These are phyloP conservation scores for Perdita meconis DNA, from an alignment of 2,888 invertebrate genomes.

Conservation along the genomic window DNA sequence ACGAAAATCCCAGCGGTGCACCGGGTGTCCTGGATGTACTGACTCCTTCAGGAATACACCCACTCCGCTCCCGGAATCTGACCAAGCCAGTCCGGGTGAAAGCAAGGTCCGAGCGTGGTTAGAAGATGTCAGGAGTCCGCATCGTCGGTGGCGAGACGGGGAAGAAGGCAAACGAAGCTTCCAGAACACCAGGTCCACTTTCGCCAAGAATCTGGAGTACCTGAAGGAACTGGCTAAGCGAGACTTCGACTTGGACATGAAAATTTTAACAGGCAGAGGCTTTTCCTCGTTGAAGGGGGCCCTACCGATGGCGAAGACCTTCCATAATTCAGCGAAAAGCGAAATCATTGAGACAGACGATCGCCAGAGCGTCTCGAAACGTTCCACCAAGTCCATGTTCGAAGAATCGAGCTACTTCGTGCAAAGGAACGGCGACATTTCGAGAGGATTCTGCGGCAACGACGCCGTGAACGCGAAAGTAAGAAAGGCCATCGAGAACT, in stretches of 20 bases:
- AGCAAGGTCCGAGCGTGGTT: conserved; percentile 82
- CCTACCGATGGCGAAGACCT: conserved; percentile 74
- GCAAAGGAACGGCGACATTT: conserved; percentile 29
- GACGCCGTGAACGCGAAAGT: conserved; percentile 77
- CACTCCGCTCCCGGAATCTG: conserved; percentile 62
- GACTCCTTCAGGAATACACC: conserved; percentile 61
- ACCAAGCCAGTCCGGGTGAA: conserved; percentile 76
- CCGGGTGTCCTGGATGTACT: conserved; percentile 90
- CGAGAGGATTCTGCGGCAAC: conserved; percentile 40
- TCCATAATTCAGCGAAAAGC: conserved; percentile 76
- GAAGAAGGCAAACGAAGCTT: conserved; percentile 69
- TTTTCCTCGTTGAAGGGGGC: conserved; percentile 75
- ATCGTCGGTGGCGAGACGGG: conserved; percentile 75
- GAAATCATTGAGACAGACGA: conserved; percentile 79
- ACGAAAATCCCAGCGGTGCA: conserved; percentile 86
- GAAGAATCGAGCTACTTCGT: conserved; percentile 74
- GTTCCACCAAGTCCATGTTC: conserved; percentile 81
- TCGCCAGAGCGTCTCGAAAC: conserved; percentile 74
- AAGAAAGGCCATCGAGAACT: conserved; percentile 80
- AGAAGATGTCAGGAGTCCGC: conserved; percentile 80
- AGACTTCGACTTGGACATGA: conserved; percentile 63
- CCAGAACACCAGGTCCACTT: conserved; percentile 64
- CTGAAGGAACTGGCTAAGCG: conserved; percentile 72
- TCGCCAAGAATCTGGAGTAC: conserved; percentile 72
- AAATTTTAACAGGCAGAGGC: conserved; percentile 23